Evolutionary conservation across 2,888 invertebrate genomes (phyloP), one percentile per base, ranked within the genome.

Genomic region (Plagiodera versicolora): DNA sequence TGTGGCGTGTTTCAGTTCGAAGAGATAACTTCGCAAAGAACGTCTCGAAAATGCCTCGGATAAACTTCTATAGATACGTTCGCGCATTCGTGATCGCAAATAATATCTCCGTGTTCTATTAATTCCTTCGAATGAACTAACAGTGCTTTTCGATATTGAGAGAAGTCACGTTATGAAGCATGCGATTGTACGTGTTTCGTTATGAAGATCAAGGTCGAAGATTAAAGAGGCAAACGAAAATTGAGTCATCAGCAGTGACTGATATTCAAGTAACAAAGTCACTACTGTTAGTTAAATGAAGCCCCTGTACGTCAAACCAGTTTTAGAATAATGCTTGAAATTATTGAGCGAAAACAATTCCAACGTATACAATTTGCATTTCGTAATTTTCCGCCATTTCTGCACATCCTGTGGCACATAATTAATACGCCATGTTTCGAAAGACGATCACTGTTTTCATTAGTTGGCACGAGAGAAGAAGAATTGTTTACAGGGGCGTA

Each of bases 121-220:
- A 64, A 66, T 66, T 64, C 58, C 53, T 58, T 45, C 60, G 60
- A 58, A 62, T 64, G 56, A 60, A 64, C 56, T 47, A 50, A 61
- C 64, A 50, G 56, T 58, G 61, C 35, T 62, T 64, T 60, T 59
- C 57, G 52, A 58, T 51, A 66, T 64, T 59, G 60, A 52, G 39
- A 47, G 51, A 24, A 57, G 60, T 62, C 66, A 66, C 66, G 64
- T 53, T 18, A 66, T 56, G 44, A 9, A 46, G 20, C 24, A 24
- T 24, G 24, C 24, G 6, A 24, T 24, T n/a, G n/a, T n/a, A n/a
- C n/a, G n/a, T n/a, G n/a, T n/a, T n/a, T n/a, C n/a, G n/a, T n/a
- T n/a, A n/a, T n/a, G n/a, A n/a, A n/a, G n/a, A n/a, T n/a, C n/a
- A n/a, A n/a, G n/a, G n/a, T n/a, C n/a, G n/a, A n/a, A n/a, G n/a